Conservation (phyloP, 2,888 invertebrate genomes). For the Ceratothoa steindachneri region DNA sequence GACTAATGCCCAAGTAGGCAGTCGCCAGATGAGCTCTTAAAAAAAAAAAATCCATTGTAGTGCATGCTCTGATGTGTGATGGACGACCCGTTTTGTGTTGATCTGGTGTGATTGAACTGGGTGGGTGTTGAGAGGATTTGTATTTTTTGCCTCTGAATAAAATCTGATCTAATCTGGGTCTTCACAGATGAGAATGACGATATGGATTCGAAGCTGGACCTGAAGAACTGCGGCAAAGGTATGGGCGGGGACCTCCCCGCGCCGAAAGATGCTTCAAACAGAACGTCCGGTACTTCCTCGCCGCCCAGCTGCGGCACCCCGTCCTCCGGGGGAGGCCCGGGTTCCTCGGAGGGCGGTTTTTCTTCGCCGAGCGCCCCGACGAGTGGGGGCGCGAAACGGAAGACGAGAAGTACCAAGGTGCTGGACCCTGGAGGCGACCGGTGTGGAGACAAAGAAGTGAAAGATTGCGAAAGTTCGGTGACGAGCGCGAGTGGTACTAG, state of each 20-base stretch:
- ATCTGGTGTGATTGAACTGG: no score
- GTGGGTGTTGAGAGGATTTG: no score
- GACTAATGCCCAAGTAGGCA: no score
- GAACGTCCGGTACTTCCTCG: background rate
- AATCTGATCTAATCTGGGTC: no score
- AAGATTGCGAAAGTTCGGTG: constrained; percentile 32
- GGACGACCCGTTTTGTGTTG: no score
- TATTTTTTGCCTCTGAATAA: no score
- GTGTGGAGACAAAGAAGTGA: constrained; percentile 23
- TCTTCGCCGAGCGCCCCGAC: background rate
- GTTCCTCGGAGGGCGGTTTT: background rate
- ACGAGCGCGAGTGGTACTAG: constrained; percentile 14
- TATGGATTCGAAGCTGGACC: constrained; percentile 49
- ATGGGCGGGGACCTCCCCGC: background rate
- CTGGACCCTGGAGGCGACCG: constrained; percentile 34
- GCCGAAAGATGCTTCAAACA: background rate
- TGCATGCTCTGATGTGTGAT: no score
- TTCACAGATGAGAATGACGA: no score
- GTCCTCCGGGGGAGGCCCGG: background rate
- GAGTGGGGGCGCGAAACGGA: constrained; percentile 50
- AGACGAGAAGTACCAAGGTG: constrained; percentile 16
- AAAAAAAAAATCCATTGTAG: no score
- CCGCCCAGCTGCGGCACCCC: background rate
- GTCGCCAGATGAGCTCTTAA: no score
- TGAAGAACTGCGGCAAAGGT: background rate